Conservation (phyloP, 2,113 vertebrate species). For the Entelurus aequoreus region DNA sequence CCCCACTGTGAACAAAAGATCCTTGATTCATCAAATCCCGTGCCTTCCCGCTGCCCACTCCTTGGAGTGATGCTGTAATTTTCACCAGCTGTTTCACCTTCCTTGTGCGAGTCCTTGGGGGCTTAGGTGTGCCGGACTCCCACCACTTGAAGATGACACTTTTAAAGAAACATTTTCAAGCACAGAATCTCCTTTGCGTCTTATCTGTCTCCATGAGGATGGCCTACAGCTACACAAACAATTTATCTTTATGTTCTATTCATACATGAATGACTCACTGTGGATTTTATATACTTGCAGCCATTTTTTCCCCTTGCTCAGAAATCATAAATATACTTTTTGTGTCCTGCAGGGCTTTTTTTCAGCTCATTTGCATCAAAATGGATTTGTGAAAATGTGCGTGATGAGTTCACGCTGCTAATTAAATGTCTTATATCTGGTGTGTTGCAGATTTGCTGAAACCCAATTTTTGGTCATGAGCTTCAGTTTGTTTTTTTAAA, state of each 20-base stretch:
- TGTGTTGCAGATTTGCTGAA: slow-evolving; percentile 8
- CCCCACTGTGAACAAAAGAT: slow-evolving; percentile 57
- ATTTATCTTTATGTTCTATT: not conserved
- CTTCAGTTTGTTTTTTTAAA: not conserved
- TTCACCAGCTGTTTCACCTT: slow-evolving; percentile 42
- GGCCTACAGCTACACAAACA: no score
- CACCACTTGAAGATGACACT: not conserved
- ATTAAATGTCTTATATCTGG: not conserved
- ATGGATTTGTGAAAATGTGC: slow-evolving; percentile 7
- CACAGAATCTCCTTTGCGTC: not conserved
- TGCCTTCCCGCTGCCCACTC: slow-evolving; percentile 58
- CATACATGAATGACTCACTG: not conserved
- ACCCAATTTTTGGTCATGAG: not conserved
- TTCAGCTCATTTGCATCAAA: slow-evolving; percentile 2
- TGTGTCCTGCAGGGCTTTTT: not conserved
- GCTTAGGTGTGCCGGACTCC: slow-evolving; percentile 19
- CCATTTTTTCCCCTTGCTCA: not conserved
- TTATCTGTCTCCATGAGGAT: not conserved
- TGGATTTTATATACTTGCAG: not conserved
- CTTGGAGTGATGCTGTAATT: slow-evolving; percentile 57
- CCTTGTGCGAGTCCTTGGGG: slow-evolving; percentile 22
- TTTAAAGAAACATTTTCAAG: not conserved
- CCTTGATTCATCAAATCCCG: slow-evolving; percentile 61
- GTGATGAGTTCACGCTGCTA: not conserved
- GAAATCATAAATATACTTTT: slow-evolving; percentile 6